Evolutionary conservation across 2,888 invertebrate genomes (phyloP), one percentile per base, ranked within the genome.

Genomic region (Macaria notata): DNA sequence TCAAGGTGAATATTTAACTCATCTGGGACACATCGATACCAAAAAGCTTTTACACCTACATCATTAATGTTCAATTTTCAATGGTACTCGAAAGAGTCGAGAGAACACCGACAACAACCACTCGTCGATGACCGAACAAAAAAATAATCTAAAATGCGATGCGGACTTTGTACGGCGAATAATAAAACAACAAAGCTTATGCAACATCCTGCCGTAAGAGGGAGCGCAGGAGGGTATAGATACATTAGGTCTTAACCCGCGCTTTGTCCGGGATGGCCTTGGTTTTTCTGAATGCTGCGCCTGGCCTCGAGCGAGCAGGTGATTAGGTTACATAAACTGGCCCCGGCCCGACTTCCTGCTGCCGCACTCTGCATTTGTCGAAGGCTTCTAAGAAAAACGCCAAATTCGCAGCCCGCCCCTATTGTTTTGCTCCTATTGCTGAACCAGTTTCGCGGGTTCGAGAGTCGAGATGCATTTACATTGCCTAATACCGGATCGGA

Each of bases 241-340:
- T 83, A 79, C 83, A 80, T 83, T 79, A 79, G 77, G 79, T 71
- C 78, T 79, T 75, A 76, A 76, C 79, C 80, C 78, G 78, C 75
- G 77, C 81, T 87, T 74, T 76, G 86, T 76, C 76, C 80, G 81
- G 66, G 68, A 73, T 87, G 82, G 79, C 90, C 90, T 90, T 90
- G 88, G 82, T 88, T 88, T 88, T 89, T 87, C 79, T 83, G 77
- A 81, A 81, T 75, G 71, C 69, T 75, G 75, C 71, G 72, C 61
- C 76, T 85, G 85, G 83, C 87, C 88, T 86, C 84, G 84, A 82
- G 76, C 78, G 68, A 82, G 87, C 89, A 91, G 91, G 90, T 91
- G 91, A 91, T 91, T 91, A 88, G 85, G 88, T 91, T 91, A 90
- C 90, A 89, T 89, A 90, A 89, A 88, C 88, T 88, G 81, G 84